A percentile compares a stretch with the other conserved stretches of the same genome.
phyloP scores from a whole-genome alignment of 1,140 invertebrate genomes.

The Bacillus rossius region DNA sequence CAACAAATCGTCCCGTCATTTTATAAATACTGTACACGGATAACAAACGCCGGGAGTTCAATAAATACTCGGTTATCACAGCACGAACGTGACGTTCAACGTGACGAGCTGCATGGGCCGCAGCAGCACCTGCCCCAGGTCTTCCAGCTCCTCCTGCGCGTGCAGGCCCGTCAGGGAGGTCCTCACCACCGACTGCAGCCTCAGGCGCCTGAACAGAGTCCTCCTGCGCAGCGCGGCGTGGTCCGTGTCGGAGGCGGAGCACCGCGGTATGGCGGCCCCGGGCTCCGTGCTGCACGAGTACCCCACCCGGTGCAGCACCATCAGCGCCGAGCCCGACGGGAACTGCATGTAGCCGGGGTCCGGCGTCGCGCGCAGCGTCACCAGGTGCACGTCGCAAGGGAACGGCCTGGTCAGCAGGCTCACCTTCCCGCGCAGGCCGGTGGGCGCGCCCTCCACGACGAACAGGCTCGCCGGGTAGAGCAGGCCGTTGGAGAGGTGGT shows the following conservation, averaged over 20 bases:
- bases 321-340: slow-evolving; percentile 68
- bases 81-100: slow-evolving; percentile 59
- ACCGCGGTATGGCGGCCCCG: slow-evolving; percentile 26
- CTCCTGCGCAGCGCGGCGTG: slow-evolving; percentile 27
- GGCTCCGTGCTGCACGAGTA: slow-evolving; percentile 56
- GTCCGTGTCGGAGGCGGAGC: slow-evolving; percentile 11
- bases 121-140: slow-evolving; percentile 53
- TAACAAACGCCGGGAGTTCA: not conserved
- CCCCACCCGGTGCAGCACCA: slow-evolving; percentile 74
- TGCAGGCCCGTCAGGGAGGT: slow-evolving; percentile 68
- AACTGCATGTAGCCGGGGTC: slow-evolving; percentile 70
- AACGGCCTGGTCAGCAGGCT: slow-evolving; percentile 58
- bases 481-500: slow-evolving; percentile 61
- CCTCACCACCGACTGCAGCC: slow-evolving; percentile 37
- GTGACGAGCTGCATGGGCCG: slow-evolving; percentile 66
- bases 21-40: no score
- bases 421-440: slow-evolving; percentile 34
- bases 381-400: slow-evolving; percentile 77
- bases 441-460: slow-evolving; percentile 51
- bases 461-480: slow-evolving; percentile 71
- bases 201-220: slow-evolving; percentile 45
- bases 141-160: slow-evolving; percentile 42
- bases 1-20: no score
- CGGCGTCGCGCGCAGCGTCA: slow-evolving; percentile 77
- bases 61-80: slow-evolving; percentile 7